Evolutionary conservation across 2,888 invertebrate species (phyloP).

Genomic region (Melanargia galathea): DNA sequence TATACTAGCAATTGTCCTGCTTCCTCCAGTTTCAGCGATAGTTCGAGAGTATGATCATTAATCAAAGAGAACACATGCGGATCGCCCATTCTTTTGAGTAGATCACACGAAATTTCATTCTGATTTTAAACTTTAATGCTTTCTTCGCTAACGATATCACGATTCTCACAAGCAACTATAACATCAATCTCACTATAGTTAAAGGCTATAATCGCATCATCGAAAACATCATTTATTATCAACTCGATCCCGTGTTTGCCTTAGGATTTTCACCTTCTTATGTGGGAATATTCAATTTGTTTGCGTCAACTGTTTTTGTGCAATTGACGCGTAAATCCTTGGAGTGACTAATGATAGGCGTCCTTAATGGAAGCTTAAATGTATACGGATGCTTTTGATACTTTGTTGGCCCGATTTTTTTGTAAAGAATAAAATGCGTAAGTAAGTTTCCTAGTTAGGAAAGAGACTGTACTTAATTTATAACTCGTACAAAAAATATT

Average conservation of each 20-base stretch:
- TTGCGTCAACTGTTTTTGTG: conserved; percentile 78
- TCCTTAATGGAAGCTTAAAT: conserved; percentile 59
- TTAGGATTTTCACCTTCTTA: conserved; percentile 79
- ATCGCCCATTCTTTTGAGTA: conserved; percentile 65
- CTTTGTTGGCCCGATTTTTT: background rate
- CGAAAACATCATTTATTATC: conserved; percentile 66
- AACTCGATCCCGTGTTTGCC: conserved; percentile 71
- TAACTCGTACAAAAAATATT: background rate
- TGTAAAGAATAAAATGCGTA: background rate
- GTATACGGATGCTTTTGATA: conserved; percentile 41
- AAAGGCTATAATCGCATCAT: conserved; percentile 48
- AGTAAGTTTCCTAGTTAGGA: background rate
- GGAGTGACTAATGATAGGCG: conserved; percentile 70
- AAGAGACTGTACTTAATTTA: background rate
- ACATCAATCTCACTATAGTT: conserved; percentile 42
- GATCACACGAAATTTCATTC: conserved; percentile 69
- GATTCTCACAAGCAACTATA: conserved; percentile 45
- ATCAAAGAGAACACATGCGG: conserved; percentile 72
- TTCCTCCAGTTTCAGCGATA: conserved; percentile 66
- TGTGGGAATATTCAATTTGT: conserved; percentile 81
- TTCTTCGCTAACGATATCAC: conserved; percentile 58
- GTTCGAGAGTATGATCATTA: conserved; percentile 74
- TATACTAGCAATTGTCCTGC: conserved; percentile 66
- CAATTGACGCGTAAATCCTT: conserved; percentile 76
- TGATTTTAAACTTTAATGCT: conserved; percentile 70